A percentile compares a stretch with the other conserved stretches of the same genome.
These are phyloP conservation scores for Clavelina lepadiformis DNA, from an alignment of 23 tunicate species.

Conservation along the genomic window DNA sequence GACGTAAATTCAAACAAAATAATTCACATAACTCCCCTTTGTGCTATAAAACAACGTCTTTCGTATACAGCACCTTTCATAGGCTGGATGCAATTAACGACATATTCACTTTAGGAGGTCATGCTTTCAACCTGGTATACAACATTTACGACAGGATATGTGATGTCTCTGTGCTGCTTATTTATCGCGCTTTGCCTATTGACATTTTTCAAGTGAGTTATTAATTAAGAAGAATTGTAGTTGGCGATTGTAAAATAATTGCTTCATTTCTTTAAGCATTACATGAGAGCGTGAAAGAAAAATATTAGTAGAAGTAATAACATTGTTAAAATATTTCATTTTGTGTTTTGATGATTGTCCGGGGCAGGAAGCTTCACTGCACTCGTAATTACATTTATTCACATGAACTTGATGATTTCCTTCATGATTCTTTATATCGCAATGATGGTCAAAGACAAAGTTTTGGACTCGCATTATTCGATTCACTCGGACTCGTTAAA, in stretches of 20 bases:
- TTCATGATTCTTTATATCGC: constrained; percentile 75
- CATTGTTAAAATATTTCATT: too few species aligned
- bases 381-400: constrained; percentile 89
- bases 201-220: constrained; percentile 70
- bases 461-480: constrained; percentile 29
- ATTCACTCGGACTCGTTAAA: too few species aligned
- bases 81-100: background rate
- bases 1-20: too few species aligned
- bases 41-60: too few species aligned
- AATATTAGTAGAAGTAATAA: too few species aligned
- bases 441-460: constrained; percentile 59
- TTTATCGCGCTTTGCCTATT: constrained; percentile 51
- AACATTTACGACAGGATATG: constrained; percentile 65
- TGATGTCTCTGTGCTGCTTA: constrained; percentile 50
- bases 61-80: too few species aligned
- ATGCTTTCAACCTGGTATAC: constrained; percentile 28
- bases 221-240: background rate
- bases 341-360: too few species aligned
- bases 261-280: background rate
- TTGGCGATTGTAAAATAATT: background rate
- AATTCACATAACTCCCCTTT: too few species aligned
- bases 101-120: constrained; percentile 8
- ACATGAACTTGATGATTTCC: constrained; percentile 93
- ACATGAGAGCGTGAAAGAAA: too few species aligned
- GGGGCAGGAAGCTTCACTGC: constrained; percentile 92